These are phyloP conservation scores for Toxotes lorentzi DNA, from an alignment of 2,797 vertebrate species.

Conservation along the genomic window DNA sequence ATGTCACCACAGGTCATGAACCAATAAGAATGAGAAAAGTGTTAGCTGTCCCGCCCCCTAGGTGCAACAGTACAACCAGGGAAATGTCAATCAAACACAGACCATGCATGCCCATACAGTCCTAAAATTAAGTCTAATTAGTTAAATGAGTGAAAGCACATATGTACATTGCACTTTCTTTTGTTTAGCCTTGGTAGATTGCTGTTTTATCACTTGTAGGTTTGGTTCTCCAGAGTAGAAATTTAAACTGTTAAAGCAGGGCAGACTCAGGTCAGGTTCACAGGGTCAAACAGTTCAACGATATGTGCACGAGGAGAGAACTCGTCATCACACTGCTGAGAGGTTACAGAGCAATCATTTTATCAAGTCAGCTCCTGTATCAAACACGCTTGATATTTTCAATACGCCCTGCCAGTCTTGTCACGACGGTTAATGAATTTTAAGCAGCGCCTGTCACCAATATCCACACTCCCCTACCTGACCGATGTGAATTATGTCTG, in stretches of 20 bases:
- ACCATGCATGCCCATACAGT: neutral
- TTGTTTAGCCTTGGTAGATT: neutral
- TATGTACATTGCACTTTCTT: neutral
- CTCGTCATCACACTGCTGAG: neutral
- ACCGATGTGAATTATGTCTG: neutral
- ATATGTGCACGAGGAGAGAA: neutral
- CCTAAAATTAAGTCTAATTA: neutral
- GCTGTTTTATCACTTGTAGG: neutral
- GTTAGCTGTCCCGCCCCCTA: neutral
- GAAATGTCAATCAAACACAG: neutral
- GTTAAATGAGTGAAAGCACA: neutral
- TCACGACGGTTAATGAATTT: neutral
- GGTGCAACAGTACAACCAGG: neutral
- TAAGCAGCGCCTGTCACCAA: neutral
- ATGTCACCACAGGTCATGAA: neutral
- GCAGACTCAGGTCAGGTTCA: neutral
- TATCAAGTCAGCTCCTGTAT: neutral
- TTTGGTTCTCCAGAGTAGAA: neutral
- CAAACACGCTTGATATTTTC: neutral
- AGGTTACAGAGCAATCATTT: neutral
- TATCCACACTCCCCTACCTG: neutral
- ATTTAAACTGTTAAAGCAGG: neutral
- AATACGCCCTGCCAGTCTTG: neutral
- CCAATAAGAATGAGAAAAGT: neutral
- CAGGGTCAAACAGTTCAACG: neutral